These are phyloP conservation scores for Plotosus lineatus DNA, from an alignment of 2,113 vertebrate species.

Conservation along the genomic window DNA sequence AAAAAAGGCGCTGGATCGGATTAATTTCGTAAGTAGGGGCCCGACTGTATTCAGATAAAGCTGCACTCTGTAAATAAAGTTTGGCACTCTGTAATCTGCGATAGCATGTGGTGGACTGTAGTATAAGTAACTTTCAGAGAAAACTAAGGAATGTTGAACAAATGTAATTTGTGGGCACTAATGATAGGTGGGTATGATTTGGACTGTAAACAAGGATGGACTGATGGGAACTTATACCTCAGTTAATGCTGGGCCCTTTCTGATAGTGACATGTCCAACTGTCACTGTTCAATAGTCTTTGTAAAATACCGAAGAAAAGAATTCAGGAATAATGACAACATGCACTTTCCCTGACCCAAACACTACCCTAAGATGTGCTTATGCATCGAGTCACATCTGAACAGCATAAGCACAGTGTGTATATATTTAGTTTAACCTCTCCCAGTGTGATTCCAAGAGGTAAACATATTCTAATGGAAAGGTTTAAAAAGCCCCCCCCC, in stretches of 20 bases:
- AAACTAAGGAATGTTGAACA: conserved; percentile 38
- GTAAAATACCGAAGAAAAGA: neutral
- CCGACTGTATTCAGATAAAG: too few species aligned
- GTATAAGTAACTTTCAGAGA: conserved; percentile 22
- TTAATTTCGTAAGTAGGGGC: too few species aligned
- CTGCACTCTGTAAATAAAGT: too few species aligned
- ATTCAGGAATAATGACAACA: neutral
- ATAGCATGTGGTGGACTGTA: conserved; percentile 8
- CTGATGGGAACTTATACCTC: neutral
- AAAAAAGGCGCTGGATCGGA: too few species aligned
- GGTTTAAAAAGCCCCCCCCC: neutral
- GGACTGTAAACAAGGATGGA: neutral
- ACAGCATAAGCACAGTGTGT: neutral
- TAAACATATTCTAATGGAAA: conserved; percentile 30
- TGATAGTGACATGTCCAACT: neutral
- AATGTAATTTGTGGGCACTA: conserved; percentile 27
- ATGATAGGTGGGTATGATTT: conserved; percentile 26
- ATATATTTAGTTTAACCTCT: neutral
- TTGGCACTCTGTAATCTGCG: conserved; percentile 49
- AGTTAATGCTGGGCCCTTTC: neutral
- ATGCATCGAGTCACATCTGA: neutral
- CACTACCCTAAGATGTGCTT: neutral
- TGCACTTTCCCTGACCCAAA: conserved; percentile 7
- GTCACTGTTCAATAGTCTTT: conserved; percentile 13
- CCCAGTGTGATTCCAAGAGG: neutral